Evolutionary conservation across 2,888 invertebrate genomes (phyloP).

Genomic region (Strigamia crassipes): DNA sequence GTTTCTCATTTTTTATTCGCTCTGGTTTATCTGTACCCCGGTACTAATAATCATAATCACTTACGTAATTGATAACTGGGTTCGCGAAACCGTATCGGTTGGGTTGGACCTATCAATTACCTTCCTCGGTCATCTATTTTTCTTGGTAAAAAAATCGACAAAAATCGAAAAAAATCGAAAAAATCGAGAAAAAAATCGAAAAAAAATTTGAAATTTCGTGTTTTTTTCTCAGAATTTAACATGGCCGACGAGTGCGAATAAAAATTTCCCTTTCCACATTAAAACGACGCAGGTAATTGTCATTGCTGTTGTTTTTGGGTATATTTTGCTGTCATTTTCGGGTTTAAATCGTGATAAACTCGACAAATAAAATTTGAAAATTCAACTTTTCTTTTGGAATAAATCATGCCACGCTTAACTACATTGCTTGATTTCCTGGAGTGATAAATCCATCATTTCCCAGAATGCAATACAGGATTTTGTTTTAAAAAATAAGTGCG

Average conservation of each 20-base stretch:
- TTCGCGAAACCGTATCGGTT: conserved; percentile 74
- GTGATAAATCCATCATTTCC: too few species aligned
- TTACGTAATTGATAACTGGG: conserved; percentile 78
- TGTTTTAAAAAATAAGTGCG: too few species aligned
- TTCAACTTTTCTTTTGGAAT: too few species aligned
- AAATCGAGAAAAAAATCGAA: not conserved
- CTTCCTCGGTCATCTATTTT: conserved; percentile 71
- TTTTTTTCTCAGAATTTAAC: conserved; percentile 70
- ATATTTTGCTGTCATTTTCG: too few species aligned
- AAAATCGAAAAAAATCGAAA: not conserved
- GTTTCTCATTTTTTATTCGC: conserved; percentile 77
- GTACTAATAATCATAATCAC: conserved; percentile 78
- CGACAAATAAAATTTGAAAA: too few species aligned
- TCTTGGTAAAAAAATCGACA: conserved; percentile 64
- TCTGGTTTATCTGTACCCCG: conserved; percentile 84
- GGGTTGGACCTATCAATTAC: conserved; percentile 70
- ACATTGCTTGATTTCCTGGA: too few species aligned
- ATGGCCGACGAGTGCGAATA: conserved; percentile 81
- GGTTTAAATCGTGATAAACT: too few species aligned
- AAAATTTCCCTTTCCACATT: conserved; percentile 89
- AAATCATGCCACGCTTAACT: too few species aligned
- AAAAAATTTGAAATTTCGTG: too few species aligned
- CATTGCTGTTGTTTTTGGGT: too few species aligned
- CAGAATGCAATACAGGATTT: too few species aligned
- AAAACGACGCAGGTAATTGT: conserved; percentile 78